These are phyloP conservation scores for Aphodius sticticus DNA, from an alignment of 2,888 invertebrate genomes.

Conservation along the genomic window DNA sequence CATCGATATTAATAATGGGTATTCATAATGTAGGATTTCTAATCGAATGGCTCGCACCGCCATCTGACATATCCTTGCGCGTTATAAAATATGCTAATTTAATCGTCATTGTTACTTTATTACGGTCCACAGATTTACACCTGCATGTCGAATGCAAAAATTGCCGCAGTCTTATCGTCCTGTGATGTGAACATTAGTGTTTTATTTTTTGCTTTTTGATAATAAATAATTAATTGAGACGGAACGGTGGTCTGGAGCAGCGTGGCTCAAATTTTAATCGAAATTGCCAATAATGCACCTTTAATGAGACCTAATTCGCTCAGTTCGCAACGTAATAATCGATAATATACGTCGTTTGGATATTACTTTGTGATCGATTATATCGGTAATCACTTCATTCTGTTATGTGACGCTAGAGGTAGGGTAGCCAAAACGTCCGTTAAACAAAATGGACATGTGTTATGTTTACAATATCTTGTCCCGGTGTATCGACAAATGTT, in stretches of 20 bases:
- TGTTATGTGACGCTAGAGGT: neutral
- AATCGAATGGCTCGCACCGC: neutral
- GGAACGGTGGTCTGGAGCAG: neutral
- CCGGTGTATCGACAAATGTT: no score
- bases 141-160: conserved; percentile 7
- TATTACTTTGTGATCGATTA: neutral
- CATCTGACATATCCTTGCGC: neutral
- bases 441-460: neutral
- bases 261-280: neutral
- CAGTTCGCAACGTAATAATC: neutral
- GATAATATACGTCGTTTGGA: neutral
- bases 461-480: no score
- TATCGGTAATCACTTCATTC: neutral
- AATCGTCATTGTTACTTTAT: conserved; percentile 17
- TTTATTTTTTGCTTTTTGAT: neutral
- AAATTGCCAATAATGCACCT: neutral
- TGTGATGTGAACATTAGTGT: neutral
- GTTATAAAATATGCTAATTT: conserved; percentile 24
- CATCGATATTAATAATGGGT: neutral
- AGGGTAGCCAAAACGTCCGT: no score
- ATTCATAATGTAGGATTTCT: neutral
- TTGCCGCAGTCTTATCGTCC: conserved; percentile 10
- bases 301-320: neutral
- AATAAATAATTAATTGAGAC: neutral
- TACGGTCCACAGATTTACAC: conserved; percentile 22